Base-by-base conservation (phyloP, 2,888 invertebrate genomes). In the Melitaea athalia region DNA sequence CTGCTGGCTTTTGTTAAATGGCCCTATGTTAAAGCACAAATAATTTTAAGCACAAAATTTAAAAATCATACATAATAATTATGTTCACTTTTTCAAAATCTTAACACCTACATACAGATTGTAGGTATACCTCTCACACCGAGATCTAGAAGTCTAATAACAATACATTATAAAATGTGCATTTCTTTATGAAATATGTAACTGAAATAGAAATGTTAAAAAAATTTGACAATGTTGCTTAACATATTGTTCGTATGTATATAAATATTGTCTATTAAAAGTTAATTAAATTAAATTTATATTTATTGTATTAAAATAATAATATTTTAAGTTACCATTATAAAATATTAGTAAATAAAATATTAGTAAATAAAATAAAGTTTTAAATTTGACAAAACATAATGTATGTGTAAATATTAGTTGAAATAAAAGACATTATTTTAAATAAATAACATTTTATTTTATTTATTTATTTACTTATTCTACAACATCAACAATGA, bases 401-500 rank as follows among this genome's bases (percentile, higher is more conserved):
- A 71, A 79, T 75, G 76, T 74, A 80, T 78, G 80, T 86, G 81
- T 82, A 78, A 82, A 81, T 57, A 57, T 38, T 83, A 84, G 84
- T 79, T 77, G 64, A 89, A 92, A 91, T 91, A 92, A 92, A 92
- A 92, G 92, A 92, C 92, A 92, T 88, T 91, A 90, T 91, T 90
- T 88, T 91, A 89, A 91, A 87, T 81, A 81, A 84, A 81, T 80
- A 72, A 70, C 72, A 67, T 76, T 73, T 78, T 75, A 79, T 88
- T 88, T 87, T 24, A 24, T 24, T n/a, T n/a, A n/a, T n/a, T n/a
- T 85, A 87, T 86, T 87, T 85, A 86, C 86, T 85, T 81, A 66
- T 24, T 75, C 71, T 77, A 63, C 59, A 33, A 65, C 66, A 63
- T 45, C 42, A 52, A 31, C 52, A 50, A 42, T 52, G 24, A 65